A percentile compares a stretch with the other conserved stretches of the same genome.
Evolutionary conservation across 1,140 invertebrate genomes (phyloP).

Genomic region (Bombus pyrosoma): DNA sequence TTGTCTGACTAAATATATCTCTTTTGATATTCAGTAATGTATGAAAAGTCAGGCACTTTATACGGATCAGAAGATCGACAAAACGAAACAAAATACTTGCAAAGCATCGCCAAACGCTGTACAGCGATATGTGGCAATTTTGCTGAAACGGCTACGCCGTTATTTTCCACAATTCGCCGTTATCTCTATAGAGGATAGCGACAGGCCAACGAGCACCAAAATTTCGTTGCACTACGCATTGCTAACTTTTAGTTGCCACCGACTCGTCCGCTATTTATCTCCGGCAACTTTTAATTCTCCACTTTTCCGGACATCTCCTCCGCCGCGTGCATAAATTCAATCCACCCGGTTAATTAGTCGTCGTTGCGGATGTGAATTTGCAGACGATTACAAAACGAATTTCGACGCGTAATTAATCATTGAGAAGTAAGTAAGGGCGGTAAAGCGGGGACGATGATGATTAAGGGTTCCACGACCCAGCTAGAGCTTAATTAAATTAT

Average conservation of each 20-base stretch:
- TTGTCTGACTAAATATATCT: no score
- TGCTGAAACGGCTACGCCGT: neutral
- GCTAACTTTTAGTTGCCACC: constrained; percentile 15
- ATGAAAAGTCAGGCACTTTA: no score
- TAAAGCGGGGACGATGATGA: neutral
- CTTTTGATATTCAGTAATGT: no score
- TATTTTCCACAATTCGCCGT: neutral
- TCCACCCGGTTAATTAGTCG: neutral
- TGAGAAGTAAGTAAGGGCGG: neutral
- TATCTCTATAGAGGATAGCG: no score
- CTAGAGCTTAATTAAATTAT: constrained; percentile 14
- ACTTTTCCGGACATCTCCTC: no score
- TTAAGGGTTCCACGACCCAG: neutral
- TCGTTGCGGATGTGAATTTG: neutral
- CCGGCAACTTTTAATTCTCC: constrained; percentile 11
- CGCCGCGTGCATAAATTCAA: neutral
- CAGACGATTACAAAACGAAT: constrained; percentile 1
- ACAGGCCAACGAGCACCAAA: neutral
- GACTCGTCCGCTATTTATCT: neutral
- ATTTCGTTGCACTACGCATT: constrained; percentile 1
- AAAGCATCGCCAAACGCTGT: no score
- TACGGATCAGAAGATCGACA: no score
- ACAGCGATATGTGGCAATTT: neutral
- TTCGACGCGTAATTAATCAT: constrained; percentile 25
- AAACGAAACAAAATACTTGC: no score